Evolutionary conservation across 1,140 invertebrate genomes (phyloP), one percentile per base, ranked within the genome.

Genomic region (Himalopsyche phryganea): DNA sequence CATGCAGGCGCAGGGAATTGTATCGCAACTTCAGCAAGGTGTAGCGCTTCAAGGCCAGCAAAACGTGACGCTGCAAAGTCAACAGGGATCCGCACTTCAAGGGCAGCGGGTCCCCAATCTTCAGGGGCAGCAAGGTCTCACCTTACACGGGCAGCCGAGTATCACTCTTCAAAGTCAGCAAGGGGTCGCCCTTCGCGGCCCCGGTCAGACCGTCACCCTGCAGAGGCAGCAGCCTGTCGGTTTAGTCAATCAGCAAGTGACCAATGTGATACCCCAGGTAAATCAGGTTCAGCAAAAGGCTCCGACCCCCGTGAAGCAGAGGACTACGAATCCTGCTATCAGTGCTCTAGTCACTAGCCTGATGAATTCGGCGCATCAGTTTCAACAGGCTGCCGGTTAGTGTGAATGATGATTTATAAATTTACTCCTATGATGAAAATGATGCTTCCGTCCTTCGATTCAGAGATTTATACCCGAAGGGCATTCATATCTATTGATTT

Each of bases 331-430:
- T 71, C 81, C 86, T 20, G 86, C 85, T 45, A 89, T 89, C 61
- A 88, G 81, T 69, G 87, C 87, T 56, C 80, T 90, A 60, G 85
- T 86, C 40, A 88, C 83, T 57, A 88, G 86, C 68, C 80, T 90
- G 9, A 88, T 88, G 85, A 88, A 89, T 70, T 88, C 85, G 28
- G 85, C 85, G 33, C 86, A 89, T 70, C 85, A 89, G 67, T 89
- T 87, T 68, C 84, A 85, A 68, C 84, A 85, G 68, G 81, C 79
- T 71, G 79, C 78, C 64, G 80, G 80, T 80, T 72, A 60, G 63
- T 66, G 28, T 19, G 44, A 13, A n/a, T n/a, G n/a, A n/a, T n/a
- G n/a, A n/a, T n/a, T n/a, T n/a, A n/a, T n/a, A n/a, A n/a, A n/a
- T n/a, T n/a, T n/a, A n/a, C n/a, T n/a, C n/a, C n/a, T n/a, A n/a